These are phyloP conservation scores for Parambassis ranga DNA, from an alignment of 2,797 vertebrate genomes.

Conservation along the genomic window DNA sequence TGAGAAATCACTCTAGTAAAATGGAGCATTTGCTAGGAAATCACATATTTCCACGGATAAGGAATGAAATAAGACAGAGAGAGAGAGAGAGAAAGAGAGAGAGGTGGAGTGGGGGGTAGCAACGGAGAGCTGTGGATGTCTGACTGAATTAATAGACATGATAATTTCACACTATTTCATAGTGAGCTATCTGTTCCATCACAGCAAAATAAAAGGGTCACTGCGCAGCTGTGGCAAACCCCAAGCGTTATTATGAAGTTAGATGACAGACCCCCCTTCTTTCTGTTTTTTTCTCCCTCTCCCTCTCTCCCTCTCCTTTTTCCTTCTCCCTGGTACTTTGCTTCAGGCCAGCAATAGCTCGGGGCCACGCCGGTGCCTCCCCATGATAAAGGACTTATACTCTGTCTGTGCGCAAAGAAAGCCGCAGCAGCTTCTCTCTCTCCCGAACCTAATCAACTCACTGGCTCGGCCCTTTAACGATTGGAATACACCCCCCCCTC, in stretches of 20 bases:
- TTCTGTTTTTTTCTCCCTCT: not conserved
- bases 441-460: conserved; percentile 87
- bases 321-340: conserved; percentile 82
- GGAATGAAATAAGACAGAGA: conserved; percentile 62
- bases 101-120: conserved; percentile 35
- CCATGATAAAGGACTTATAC: conserved; percentile 98
- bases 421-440: conserved; percentile 82
- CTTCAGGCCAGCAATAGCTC: conserved; percentile 90
- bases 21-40: conserved; percentile 83
- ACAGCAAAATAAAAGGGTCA: conserved; percentile 92
- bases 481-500: conserved; percentile 56
- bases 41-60: conserved; percentile 85
- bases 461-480: conserved; percentile 78
- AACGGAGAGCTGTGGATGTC: conserved; percentile 82
- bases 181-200: conserved; percentile 90
- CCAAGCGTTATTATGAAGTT: conserved; percentile 93
- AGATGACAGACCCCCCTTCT: conserved; percentile 84
- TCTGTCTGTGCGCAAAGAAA: conserved; percentile 76
- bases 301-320: conserved; percentile 67
- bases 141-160: conserved; percentile 98
- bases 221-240: conserved; percentile 93
- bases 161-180: conserved; percentile 98
- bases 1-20: conserved; percentile 71
- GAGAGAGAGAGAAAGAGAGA: conserved; percentile 34
- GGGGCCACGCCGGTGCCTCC: conserved; percentile 92